Conservation (phyloP, 2,797 vertebrate species). For the Agapornis canus region DNA sequence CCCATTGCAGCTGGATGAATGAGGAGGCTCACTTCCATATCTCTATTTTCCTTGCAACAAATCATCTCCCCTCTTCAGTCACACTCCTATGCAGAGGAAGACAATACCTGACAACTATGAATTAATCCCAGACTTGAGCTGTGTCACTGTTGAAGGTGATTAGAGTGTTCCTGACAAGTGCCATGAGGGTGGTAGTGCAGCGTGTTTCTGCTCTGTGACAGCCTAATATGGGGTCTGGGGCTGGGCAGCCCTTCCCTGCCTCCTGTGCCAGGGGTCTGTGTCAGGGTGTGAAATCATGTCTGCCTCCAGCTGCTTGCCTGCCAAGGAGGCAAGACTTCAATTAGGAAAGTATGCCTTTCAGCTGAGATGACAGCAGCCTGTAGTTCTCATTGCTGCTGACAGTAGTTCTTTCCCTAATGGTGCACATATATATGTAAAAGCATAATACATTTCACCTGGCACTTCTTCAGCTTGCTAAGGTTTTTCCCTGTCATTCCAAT, state of each 20-base stretch:
- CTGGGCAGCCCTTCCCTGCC: background rate
- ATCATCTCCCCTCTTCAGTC: background rate
- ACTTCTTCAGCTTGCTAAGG: background rate
- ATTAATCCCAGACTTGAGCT: background rate
- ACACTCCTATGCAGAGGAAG: background rate
- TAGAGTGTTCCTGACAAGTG: background rate
- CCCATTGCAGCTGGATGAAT: background rate
- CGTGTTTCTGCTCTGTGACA: background rate
- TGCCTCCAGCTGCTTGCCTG: background rate
- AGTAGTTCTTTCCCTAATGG: background rate
- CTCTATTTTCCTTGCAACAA: fast-evolving
- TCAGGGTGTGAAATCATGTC: fast-evolving
- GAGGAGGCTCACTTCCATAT: background rate
- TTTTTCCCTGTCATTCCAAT: background rate
- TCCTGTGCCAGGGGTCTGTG: background rate
- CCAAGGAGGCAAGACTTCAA: background rate
- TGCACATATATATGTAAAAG: background rate
- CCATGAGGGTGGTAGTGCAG: background rate
- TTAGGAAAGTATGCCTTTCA: background rate
- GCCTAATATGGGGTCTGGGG: background rate
- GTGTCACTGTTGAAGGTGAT: background rate
- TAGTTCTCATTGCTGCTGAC: background rate
- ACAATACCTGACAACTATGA: background rate
- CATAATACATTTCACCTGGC: background rate
- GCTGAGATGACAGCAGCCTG: background rate